These are phyloP conservation scores for Pygoscelis antarcticus DNA, from an alignment of 2,113 vertebrate species.

Conservation along the genomic window DNA sequence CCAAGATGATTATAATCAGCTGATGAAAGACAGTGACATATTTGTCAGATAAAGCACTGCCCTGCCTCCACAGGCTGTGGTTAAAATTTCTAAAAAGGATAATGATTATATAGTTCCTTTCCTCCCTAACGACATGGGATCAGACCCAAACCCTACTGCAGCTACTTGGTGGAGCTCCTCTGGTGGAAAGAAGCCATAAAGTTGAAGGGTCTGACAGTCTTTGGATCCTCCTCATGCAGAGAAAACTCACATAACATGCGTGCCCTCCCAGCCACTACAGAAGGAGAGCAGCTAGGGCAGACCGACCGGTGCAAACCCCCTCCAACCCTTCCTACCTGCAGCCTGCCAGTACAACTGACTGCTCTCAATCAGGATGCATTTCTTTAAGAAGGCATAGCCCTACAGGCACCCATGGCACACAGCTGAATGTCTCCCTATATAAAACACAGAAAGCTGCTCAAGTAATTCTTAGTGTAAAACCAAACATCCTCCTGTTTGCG, in stretches of 20 bases:
- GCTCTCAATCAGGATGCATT: not conserved
- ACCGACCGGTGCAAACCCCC: not conserved
- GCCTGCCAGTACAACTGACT: not conserved
- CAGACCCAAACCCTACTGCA: not conserved
- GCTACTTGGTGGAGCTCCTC: not conserved
- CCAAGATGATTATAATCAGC: constrained; percentile 57
- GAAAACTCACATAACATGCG: not conserved
- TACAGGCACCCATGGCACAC: not conserved
- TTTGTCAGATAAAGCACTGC: constrained; percentile 39
- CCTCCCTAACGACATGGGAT: not conserved
- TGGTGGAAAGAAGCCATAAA: not conserved
- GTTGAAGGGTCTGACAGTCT: not conserved
- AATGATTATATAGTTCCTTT: not conserved
- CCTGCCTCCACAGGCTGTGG: not conserved
- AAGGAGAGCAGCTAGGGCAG: not conserved
- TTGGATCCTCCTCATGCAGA: not conserved
- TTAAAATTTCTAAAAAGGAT: constrained; percentile 4
- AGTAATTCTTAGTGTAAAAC: not conserved
- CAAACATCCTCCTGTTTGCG: not conserved
- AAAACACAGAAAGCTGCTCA: not conserved
- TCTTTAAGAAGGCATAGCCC: not conserved
- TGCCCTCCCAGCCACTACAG: not conserved
- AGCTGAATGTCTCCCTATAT: not conserved
- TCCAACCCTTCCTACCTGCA: not conserved
- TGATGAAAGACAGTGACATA: constrained; percentile 53